Evolutionary conservation across 2,113 vertebrate genomes (phyloP).

Genomic region (Hymenochirus boettgeri): DNA sequence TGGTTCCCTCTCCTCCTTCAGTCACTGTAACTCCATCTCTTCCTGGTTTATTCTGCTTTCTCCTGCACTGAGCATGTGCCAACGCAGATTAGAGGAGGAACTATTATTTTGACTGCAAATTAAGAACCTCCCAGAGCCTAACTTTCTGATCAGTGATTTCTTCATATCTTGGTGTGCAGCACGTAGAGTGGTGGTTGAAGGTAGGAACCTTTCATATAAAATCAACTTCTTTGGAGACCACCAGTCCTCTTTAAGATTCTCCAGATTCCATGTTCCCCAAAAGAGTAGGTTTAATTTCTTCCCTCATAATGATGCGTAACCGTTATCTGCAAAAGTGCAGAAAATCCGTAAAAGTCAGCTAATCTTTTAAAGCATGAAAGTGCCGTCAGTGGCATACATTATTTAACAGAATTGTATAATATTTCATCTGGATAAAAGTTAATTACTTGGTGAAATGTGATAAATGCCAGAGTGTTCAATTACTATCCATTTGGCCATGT

Average conservation of each 20-base stretch:
- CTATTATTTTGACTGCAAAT: too few relatives aligned
- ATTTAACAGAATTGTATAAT: conserved; percentile 41
- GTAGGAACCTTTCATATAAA: too few relatives aligned
- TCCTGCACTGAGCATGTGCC: too few relatives aligned
- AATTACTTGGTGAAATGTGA: conserved; percentile 42
- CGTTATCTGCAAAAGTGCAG: conserved; percentile 27
- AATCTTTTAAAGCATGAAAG: conserved; percentile 30
- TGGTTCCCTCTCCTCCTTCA: too few relatives aligned
- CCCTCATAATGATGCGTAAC: conserved; percentile 37
- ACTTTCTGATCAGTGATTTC: too few relatives aligned
- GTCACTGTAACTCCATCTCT: too few relatives aligned
- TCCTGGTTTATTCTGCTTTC: too few relatives aligned
- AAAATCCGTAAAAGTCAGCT: conserved; percentile 37
- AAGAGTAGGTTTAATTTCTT: conserved; percentile 35
- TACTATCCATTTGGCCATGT: conserved; percentile 39
- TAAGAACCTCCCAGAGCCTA: too few relatives aligned
- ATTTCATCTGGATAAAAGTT: conserved; percentile 42
- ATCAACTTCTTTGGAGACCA: too few relatives aligned
- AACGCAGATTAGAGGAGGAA: too few relatives aligned
- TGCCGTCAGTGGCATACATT: conserved; percentile 38
- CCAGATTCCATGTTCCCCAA: conserved; percentile 29
- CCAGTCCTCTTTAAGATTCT: conserved; percentile 32
- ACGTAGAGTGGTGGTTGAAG: too few relatives aligned
- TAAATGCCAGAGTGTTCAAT: conserved; percentile 33
- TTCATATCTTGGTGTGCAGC: too few relatives aligned